phyloP scores from a whole-genome alignment of 1,140 invertebrate species.

The Drosophila funebris region DNA sequence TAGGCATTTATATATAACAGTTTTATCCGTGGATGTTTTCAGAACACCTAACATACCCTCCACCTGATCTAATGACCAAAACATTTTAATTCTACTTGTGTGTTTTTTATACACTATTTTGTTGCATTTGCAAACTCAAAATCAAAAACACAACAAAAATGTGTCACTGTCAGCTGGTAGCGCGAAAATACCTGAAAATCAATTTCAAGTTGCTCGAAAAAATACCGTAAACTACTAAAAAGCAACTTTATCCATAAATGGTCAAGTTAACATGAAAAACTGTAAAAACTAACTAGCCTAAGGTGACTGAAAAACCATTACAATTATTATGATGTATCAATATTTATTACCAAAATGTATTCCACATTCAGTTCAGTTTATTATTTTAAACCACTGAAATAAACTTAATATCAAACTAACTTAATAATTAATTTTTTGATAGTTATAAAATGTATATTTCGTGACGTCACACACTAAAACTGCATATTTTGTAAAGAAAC shows the following conservation, averaged over 20 bases:
- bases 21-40: slow-evolving; percentile 76
- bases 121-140: slow-evolving; percentile 42
- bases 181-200: slow-evolving; percentile 16
- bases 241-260: no score
- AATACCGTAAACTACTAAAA: slow-evolving; percentile 3
- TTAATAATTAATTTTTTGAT: no score
- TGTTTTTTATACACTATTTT: slow-evolving; percentile 29
- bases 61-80: slow-evolving; percentile 63
- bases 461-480: slow-evolving; percentile 31
- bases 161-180: background rate
- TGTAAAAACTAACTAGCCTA: no score
- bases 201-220: background rate
- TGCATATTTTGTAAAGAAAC: background rate
- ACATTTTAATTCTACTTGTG: slow-evolving; percentile 39
- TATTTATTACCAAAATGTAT: no score
- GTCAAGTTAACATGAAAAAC: no score
- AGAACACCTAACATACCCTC: slow-evolving; percentile 69
- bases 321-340: no score
- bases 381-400: no score
- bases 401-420: no score
- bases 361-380: no score
- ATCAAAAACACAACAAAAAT: slow-evolving; percentile 34
- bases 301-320: no score
- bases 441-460: no score
- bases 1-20: slow-evolving; percentile 74